Base-by-base conservation (phyloP, 2,113 vertebrate species). In the Platysteira castanea region DNA sequence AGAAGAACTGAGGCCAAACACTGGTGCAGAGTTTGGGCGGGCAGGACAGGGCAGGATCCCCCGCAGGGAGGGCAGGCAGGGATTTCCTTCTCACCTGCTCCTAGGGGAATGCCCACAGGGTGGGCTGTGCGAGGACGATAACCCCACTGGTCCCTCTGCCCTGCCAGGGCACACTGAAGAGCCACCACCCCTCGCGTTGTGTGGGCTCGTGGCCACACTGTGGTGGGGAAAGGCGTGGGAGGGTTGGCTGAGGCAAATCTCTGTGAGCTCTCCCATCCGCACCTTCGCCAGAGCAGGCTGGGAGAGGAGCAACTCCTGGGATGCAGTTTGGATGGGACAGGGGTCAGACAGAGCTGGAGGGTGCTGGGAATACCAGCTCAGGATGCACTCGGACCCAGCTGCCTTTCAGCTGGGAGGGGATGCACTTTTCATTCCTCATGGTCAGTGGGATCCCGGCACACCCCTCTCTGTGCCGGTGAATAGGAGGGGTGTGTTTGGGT, bases 151-250 rank as follows among this genome's bases (percentile, higher is more conserved):
- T 56, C 33, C n/a, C 33, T 27, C 37, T 60, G n/a, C 61, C 65
- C 41, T 37, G 46, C 16, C 9, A 5, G 59, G 35, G 23, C 30
- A 16, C 3, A 4, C 17, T 7, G 3, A 44, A 28, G 39, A 73
- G 54, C 27, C n/a, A 14, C 2, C 39, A 22, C 1, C 28, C 24
- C 41, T 76, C 2, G 0, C 15, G 0, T 2, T 37, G 57, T n/a
- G 77, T 24, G 73, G 68, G 60, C 39, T 81, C 2, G 3, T 8
- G 46, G 84, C 64, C 81, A 46, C 46, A 3, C 64, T 4, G 7
- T 10, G 50, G 26, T 33, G 77, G 60, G 56, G 74, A 75, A 57
- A 42, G 21, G 22, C 3, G 5, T 2, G 20, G 69, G 60, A 74
- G 65, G 26, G 33, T 22, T 67, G 75, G 56, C 70, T 61, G 23